phyloP scores from a whole-genome alignment of 2,888 invertebrate species.

The Deladenus siricidicola region DNA sequence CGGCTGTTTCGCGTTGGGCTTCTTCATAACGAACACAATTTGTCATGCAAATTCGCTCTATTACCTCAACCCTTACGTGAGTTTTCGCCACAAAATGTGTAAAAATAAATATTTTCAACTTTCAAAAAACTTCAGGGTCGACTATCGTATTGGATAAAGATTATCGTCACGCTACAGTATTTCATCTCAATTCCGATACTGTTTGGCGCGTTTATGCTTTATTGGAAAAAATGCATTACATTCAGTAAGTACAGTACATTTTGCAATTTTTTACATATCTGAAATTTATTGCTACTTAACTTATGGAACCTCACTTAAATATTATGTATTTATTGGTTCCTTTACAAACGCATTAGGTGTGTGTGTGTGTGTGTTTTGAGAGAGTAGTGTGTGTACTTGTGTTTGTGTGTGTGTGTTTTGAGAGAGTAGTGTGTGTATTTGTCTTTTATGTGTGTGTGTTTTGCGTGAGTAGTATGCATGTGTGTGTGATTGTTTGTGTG shows the following conservation, averaged over 20 bases:
- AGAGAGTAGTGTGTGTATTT: too few relatives aligned
- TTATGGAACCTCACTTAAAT: too few relatives aligned
- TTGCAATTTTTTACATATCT: not conserved
- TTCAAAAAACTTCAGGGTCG: conserved; percentile 36
- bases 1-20: conserved; percentile 48
- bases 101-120: not conserved
- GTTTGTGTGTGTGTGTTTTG: too few relatives aligned
- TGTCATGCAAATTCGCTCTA: conserved; percentile 51
- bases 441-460: too few relatives aligned
- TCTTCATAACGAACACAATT: conserved; percentile 50
- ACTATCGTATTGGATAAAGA: conserved; percentile 46
- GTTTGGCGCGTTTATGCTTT: conserved; percentile 45
- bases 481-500: too few relatives aligned
- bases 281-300: not conserved
- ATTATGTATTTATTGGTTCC: too few relatives aligned
- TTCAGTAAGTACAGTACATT: conserved; percentile 33
- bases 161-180: conserved; percentile 41
- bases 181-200: conserved; percentile 50
- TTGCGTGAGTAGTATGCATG: too few relatives aligned
- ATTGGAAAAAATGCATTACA: conserved; percentile 52
- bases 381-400: too few relatives aligned
- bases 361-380: too few relatives aligned
- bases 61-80: conserved; percentile 51
- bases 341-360: too few relatives aligned
- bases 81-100: conserved; percentile 12